Percentiles rank a stretch among this genome's conserved stretches.
Evolutionary conservation across 2,888 invertebrate species (phyloP).

Genomic region (Hemicrepidius hirtus): DNA sequence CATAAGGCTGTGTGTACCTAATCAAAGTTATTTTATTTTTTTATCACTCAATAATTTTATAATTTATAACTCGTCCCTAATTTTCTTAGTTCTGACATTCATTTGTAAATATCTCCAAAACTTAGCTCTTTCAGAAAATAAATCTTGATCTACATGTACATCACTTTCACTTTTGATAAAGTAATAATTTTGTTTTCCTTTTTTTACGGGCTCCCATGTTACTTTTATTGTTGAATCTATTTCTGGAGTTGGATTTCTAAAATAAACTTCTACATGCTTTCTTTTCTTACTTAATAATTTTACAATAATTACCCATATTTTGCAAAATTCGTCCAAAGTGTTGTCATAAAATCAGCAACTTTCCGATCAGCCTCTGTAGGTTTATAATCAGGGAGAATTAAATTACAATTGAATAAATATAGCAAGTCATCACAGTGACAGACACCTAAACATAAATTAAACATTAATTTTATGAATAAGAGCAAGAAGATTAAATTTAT

Average conservation of each 20-base stretch:
- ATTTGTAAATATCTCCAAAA: slow-evolving; percentile 32
- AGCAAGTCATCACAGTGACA: slow-evolving; percentile 90
- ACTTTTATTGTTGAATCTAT: background rate
- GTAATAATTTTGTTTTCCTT: slow-evolving; percentile 1
- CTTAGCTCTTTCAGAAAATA: slow-evolving; percentile 35
- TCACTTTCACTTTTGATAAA: slow-evolving; percentile 10
- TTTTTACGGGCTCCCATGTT: slow-evolving; percentile 22
- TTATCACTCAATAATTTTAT: no score
- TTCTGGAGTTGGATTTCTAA: slow-evolving; percentile 34
- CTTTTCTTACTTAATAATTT: background rate
- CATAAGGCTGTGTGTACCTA: no score
- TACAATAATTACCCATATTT: slow-evolving; percentile 13
- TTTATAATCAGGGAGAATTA: slow-evolving; percentile 24
- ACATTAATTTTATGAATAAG: background rate
- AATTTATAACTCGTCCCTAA: slow-evolving; percentile 21
- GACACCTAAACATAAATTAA: slow-evolving; percentile 73
- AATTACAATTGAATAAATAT: slow-evolving; percentile 69
- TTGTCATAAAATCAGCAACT: slow-evolving; percentile 78
- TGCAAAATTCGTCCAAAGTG: slow-evolving; percentile 79
- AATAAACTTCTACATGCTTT: background rate
- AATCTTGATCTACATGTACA: background rate
- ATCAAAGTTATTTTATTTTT: no score
- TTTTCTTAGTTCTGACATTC: background rate
- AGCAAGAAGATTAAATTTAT: slow-evolving; percentile 39
- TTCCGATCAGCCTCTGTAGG: slow-evolving; percentile 70